Evolutionary conservation across 2,888 invertebrate species (phyloP).

Genomic region (Drosophila neotestacea): DNA sequence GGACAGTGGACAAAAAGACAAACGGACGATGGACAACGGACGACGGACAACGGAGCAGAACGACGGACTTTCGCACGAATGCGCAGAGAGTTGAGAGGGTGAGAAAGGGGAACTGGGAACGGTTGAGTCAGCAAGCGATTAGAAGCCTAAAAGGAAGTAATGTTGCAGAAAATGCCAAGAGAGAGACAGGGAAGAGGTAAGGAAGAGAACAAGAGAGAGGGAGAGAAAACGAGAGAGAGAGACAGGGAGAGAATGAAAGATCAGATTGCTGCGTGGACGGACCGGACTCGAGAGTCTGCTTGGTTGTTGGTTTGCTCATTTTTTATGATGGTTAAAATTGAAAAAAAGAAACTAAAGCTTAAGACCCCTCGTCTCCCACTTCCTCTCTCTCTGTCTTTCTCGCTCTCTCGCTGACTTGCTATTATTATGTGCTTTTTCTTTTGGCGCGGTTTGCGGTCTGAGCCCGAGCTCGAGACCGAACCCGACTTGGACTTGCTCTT

Average conservation of each 20-base stretch:
- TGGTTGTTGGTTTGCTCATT: slow-evolving; percentile 54
- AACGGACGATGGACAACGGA: slow-evolving; percentile 7
- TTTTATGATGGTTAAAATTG: slow-evolving; percentile 76
- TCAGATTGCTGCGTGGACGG: slow-evolving; percentile 64
- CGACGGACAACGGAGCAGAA: slow-evolving; percentile 29
- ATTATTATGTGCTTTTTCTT: slow-evolving; percentile 68
- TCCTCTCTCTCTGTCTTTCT: slow-evolving; percentile 3
- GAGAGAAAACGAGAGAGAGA: slow-evolving; percentile 16
- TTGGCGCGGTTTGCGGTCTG: slow-evolving; percentile 43
- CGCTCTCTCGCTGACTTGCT: slow-evolving; percentile 38
- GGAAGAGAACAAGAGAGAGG: slow-evolving; percentile 19
- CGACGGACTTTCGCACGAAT: slow-evolving; percentile 81
- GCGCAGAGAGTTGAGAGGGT: slow-evolving; percentile 31
- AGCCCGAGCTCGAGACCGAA: slow-evolving; percentile 20
- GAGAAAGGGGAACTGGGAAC: slow-evolving; percentile 17
- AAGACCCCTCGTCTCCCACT: slow-evolving; percentile 27
- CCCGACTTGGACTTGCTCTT: slow-evolving; percentile 28
- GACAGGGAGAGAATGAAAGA: slow-evolving; percentile 40
- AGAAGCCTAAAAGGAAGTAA: slow-evolving; percentile 82
- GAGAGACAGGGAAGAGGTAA: slow-evolving; percentile 8
- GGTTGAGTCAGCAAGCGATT: slow-evolving; percentile 77
- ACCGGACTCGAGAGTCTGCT: slow-evolving; percentile 53
- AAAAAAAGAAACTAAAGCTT: slow-evolving; percentile 53
- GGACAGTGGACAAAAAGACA: slow-evolving; percentile 3
- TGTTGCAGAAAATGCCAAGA: slow-evolving; percentile 78